Percentiles rank a stretch among this genome's conserved stretches.
Evolutionary conservation across 2,888 invertebrate species (phyloP).

Genomic region (Plebejus anna): DNA sequence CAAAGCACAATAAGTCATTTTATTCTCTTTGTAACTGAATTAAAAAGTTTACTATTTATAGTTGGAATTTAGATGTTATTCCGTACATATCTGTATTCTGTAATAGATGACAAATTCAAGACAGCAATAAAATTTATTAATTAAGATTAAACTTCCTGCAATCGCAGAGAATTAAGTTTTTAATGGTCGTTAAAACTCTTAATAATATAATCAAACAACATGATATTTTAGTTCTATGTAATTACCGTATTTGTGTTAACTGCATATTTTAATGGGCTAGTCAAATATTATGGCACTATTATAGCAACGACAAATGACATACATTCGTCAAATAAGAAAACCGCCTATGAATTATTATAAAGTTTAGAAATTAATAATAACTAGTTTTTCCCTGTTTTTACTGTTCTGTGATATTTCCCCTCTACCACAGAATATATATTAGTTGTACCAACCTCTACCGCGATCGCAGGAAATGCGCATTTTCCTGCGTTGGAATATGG

Average conservation of each 20-base stretch:
- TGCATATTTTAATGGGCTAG: background rate
- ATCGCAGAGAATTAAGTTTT: background rate
- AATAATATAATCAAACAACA: conserved; percentile 1
- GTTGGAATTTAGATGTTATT: background rate
- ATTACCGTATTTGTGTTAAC: conserved; percentile 10
- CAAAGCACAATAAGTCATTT: too few relatives aligned
- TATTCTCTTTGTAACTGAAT: too few relatives aligned
- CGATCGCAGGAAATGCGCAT: background rate
- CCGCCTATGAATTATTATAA: background rate
- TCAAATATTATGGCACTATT: background rate
- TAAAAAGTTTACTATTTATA: too few relatives aligned
- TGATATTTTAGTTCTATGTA: background rate
- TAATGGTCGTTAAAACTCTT: background rate
- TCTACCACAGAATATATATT: background rate
- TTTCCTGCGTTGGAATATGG: too few relatives aligned
- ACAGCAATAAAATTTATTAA: background rate
- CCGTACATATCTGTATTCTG: background rate
- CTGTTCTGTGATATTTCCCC: too few relatives aligned
- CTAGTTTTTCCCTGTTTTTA: background rate
- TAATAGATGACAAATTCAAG: background rate
- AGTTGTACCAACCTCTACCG: background rate
- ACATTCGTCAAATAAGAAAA: background rate
- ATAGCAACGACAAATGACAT: background rate
- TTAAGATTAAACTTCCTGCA: background rate
- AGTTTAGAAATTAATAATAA: background rate